Percentiles rank a stretch among this genome's conserved stretches.
phyloP scores from a whole-genome alignment of 2,113 vertebrate genomes.

The Rhagologus leucostigma region DNA sequence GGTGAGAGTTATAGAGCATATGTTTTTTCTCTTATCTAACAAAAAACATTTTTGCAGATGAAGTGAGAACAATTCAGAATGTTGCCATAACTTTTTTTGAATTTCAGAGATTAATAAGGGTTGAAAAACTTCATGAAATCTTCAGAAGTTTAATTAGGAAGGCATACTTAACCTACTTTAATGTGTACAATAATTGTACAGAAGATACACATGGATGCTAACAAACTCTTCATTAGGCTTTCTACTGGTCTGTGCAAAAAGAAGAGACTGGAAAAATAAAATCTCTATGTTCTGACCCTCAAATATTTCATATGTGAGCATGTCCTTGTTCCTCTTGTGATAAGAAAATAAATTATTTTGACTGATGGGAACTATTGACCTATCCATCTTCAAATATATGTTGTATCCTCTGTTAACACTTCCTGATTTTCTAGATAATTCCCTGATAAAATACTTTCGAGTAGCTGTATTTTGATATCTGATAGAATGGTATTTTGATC shows the following conservation, averaged over 20 bases:
- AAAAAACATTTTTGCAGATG: neutral
- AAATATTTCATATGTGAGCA: neutral
- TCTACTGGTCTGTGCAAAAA: neutral
- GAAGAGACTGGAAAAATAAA: neutral
- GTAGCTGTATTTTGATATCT: neutral
- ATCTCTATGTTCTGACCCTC: neutral
- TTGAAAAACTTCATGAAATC: neutral
- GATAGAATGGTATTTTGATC: neutral
- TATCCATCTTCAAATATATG: neutral
- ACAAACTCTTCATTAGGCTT: neutral
- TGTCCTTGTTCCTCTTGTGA: neutral
- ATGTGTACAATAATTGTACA: neutral
- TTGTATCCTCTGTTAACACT: neutral
- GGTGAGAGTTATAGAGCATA: neutral
- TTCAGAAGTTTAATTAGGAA: neutral
- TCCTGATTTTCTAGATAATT: neutral
- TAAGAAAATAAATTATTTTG: neutral
- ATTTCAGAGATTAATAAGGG: neutral
- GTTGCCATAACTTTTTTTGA: fast-evolving
- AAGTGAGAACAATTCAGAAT: fast-evolving
- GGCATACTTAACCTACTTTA: neutral
- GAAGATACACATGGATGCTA: neutral
- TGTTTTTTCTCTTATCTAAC: neutral
- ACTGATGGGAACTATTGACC: neutral
- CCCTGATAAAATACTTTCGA: neutral